Percentiles rank a stretch among this genome's conserved stretches.
Conservation (phyloP, 2,113 vertebrate genomes). For the Syngnathus typhle region DNA sequence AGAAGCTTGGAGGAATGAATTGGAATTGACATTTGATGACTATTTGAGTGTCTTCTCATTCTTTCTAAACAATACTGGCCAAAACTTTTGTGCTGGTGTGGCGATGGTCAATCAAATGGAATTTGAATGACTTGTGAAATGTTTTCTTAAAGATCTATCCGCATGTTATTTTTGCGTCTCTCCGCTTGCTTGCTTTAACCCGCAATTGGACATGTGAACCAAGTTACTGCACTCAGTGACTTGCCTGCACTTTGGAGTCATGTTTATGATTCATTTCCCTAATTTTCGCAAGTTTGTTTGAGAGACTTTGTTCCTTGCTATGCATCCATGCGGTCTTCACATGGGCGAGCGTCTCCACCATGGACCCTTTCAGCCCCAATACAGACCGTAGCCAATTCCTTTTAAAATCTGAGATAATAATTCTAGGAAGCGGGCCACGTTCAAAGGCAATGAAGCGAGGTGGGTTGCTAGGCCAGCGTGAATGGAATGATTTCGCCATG, state of each 20-base stretch:
- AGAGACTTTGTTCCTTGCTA: background rate
- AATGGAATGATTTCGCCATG: slow-evolving; percentile 64
- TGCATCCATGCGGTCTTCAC: background rate
- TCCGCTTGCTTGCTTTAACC: slow-evolving; percentile 47
- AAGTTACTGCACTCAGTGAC: slow-evolving; percentile 30
- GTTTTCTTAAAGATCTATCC: background rate
- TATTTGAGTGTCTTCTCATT: too few species aligned
- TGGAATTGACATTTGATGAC: too few species aligned
- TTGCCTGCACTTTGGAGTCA: slow-evolving; percentile 34
- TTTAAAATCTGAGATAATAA: slow-evolving; percentile 15
- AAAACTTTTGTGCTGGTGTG: background rate
- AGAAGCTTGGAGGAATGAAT: too few species aligned
- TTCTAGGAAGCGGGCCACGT: slow-evolving; percentile 26
- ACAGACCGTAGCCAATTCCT: slow-evolving; percentile 40
- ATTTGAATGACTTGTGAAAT: background rate
- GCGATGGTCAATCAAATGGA: background rate
- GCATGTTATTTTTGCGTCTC: background rate
- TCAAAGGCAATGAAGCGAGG: slow-evolving; percentile 38
- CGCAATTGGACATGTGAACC: slow-evolving; percentile 17
- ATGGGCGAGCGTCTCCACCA: slow-evolving; percentile 4
- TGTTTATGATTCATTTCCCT: slow-evolving; percentile 21
- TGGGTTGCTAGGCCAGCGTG: slow-evolving; percentile 58
- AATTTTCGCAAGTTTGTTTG: background rate
- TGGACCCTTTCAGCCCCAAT: slow-evolving; percentile 29
- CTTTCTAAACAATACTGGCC: too few species aligned